Conservation (phyloP, 2,888 invertebrate genomes). For the Hypercompe scribonia region DNA sequence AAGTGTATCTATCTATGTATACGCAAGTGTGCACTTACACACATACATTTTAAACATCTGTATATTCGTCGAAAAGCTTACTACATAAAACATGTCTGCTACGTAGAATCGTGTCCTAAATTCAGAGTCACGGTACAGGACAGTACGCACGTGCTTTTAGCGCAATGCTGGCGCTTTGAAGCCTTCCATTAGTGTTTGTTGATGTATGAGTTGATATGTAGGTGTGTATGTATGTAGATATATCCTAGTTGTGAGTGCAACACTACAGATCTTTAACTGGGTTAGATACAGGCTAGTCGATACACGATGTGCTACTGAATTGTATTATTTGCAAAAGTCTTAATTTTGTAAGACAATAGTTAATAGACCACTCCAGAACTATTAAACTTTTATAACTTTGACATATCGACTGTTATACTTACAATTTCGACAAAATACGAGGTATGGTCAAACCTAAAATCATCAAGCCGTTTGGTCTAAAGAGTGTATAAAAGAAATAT, state of each 20-base stretch:
- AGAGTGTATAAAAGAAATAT: background rate
- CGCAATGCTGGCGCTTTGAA: slow-evolving; percentile 35
- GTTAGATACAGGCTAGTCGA: too few relatives aligned
- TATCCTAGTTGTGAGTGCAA: background rate
- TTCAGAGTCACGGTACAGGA: slow-evolving; percentile 34
- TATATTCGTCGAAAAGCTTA: background rate
- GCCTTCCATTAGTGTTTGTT: slow-evolving; percentile 41
- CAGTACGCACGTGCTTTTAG: slow-evolving; percentile 45
- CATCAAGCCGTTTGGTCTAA: background rate
- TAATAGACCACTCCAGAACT: background rate
- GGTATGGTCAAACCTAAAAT: background rate
- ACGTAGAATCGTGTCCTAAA: slow-evolving; percentile 22
- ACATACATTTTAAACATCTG: background rate
- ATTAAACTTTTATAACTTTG: background rate
- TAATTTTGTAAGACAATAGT: background rate
- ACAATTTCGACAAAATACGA: background rate
- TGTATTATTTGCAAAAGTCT: background rate
- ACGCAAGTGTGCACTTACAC: background rate
- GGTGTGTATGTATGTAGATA: background rate
- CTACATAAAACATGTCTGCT: slow-evolving; percentile 2
- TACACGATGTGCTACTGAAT: background rate
- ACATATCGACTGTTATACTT: background rate
- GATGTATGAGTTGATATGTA: slow-evolving; percentile 28
- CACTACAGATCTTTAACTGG: background rate
- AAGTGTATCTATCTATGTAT: background rate